phyloP scores from a whole-genome alignment of 2,888 invertebrate species.

The Pilophorus perplexus region DNA sequence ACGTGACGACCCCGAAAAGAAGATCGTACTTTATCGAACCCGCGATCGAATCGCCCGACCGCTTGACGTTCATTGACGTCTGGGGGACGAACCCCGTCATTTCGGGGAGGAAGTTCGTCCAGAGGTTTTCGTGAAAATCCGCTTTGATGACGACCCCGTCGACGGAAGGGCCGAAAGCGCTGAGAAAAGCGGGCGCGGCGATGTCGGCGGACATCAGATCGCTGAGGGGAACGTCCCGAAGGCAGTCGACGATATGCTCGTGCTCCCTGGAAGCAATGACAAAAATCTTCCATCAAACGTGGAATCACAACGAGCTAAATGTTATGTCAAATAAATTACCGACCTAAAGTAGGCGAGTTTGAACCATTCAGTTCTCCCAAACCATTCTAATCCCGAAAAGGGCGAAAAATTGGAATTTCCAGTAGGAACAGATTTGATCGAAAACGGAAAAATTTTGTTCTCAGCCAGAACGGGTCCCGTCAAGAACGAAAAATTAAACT shows the following conservation, averaged over 20 bases:
- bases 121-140: slow-evolving; percentile 76
- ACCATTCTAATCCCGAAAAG: no score
- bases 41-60: slow-evolving; percentile 56
- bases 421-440: no score
- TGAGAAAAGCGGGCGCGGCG: slow-evolving; percentile 76
- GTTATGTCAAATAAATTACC: no score
- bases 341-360: no score
- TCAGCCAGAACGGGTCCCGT: no score
- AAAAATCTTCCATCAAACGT: slow-evolving; percentile 1
- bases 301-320: no score
- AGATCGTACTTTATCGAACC: slow-evolving; percentile 72
- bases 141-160: slow-evolving; percentile 91
- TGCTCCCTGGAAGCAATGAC: slow-evolving; percentile 61
- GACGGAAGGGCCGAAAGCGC: slow-evolving; percentile 74
- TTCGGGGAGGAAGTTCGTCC: slow-evolving; percentile 68
- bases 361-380: no score
- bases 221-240: slow-evolving; percentile 71
- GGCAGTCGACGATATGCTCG: slow-evolving; percentile 79
- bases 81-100: slow-evolving; percentile 52
- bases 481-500: no score
- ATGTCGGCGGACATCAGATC: slow-evolving; percentile 73
- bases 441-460: no score
- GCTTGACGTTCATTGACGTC: slow-evolving; percentile 54
- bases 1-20: slow-evolving; percentile 86
- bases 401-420: no score